A percentile compares a stretch with the other conserved stretches of the same genome.
Evolutionary conservation across 2,113 vertebrate genomes (phyloP).

Genomic region (Fulmarus glacialis): DNA sequence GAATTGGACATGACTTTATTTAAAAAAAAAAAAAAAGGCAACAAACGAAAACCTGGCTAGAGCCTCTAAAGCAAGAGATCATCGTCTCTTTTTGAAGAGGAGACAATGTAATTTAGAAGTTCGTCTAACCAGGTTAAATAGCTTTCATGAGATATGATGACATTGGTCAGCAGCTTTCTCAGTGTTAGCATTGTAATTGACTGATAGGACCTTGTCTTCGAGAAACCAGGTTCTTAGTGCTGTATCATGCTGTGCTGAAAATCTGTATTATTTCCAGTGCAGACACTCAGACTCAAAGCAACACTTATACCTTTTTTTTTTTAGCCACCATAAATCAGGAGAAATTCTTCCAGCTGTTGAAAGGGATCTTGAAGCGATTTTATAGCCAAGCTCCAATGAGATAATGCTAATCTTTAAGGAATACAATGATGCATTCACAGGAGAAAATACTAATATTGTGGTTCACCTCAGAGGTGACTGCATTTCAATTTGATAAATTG

Average conservation of each 20-base stretch:
- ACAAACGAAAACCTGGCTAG: background rate
- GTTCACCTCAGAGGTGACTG: background rate
- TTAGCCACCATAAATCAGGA: background rate
- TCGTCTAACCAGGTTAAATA: background rate
- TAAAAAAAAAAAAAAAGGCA: background rate
- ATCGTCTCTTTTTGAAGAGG: background rate
- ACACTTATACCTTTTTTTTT: background rate
- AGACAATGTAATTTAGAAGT: background rate
- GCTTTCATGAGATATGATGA: background rate
- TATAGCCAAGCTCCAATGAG: background rate
- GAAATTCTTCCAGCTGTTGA: background rate
- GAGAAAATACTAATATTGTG: background rate
- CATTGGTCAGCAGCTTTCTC: background rate
- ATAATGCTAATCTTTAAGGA: background rate
- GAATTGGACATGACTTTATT: background rate
- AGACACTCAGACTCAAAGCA: background rate
- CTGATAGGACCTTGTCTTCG: background rate
- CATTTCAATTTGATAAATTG: conserved; percentile 14
- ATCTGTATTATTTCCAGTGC: background rate
- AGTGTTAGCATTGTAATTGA: background rate
- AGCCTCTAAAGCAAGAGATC: background rate
- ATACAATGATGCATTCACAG: background rate
- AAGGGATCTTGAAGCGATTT: background rate
- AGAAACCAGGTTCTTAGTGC: background rate
- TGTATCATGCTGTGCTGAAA: background rate